phyloP scores from a whole-genome alignment of 2,888 invertebrate genomes.

The Bellardia pandia region DNA sequence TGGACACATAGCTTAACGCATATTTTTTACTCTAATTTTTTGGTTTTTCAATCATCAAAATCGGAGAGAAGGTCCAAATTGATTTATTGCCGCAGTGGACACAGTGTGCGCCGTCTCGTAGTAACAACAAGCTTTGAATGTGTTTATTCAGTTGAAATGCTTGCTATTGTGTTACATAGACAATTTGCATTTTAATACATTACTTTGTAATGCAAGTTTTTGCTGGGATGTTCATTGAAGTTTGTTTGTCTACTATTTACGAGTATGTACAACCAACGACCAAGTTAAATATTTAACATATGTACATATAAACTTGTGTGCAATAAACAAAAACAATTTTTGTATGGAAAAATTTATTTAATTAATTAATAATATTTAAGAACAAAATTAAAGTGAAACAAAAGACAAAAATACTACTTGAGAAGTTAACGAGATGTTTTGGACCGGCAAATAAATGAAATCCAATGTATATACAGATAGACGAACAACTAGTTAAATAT shows the following conservation, averaged over 20 bases:
- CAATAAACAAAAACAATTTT: slow-evolving; percentile 32
- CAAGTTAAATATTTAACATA: slow-evolving; percentile 34
- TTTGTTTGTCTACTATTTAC: slow-evolving; percentile 2
- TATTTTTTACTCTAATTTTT: too few relatives aligned
- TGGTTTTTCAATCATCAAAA: too few relatives aligned
- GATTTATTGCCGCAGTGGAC: too few relatives aligned
- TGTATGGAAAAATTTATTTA: slow-evolving; percentile 46
- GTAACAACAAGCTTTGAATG: too few relatives aligned
- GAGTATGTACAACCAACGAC: not conserved
- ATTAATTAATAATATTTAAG: slow-evolving; percentile 73
- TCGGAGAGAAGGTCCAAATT: too few relatives aligned
- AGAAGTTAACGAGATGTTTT: slow-evolving; percentile 59
- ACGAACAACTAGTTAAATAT: not conserved
- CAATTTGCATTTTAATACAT: too few relatives aligned
- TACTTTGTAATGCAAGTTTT: too few relatives aligned
- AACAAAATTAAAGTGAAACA: slow-evolving; percentile 48
- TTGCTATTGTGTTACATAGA: too few relatives aligned
- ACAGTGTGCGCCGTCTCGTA: too few relatives aligned
- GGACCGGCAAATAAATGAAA: slow-evolving; percentile 49
- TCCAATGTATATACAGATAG: not conserved
- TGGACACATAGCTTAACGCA: too few relatives aligned
- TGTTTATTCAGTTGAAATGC: too few relatives aligned
- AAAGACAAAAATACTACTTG: slow-evolving; percentile 58
- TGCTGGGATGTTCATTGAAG: not conserved
- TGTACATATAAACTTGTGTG: slow-evolving; percentile 10